Percentiles rank a stretch among this genome's conserved stretches.
phyloP scores from a whole-genome alignment of 2,113 vertebrate genomes.

The Turnix velox region DNA sequence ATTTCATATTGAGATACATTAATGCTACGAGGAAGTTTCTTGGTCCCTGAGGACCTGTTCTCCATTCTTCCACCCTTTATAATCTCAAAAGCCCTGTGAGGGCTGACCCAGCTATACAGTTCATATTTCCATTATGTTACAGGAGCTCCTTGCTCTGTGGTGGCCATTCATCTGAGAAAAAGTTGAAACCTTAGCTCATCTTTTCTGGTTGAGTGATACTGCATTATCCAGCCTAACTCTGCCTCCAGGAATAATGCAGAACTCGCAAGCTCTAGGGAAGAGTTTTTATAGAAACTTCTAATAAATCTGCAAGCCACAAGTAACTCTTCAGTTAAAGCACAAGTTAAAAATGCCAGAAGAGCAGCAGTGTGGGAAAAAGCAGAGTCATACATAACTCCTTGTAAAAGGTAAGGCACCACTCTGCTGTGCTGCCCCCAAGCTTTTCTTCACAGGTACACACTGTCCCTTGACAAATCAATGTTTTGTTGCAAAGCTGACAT shows the following conservation, averaged over 20 bases:
- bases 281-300: neutral
- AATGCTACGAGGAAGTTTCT: neutral
- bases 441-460: neutral
- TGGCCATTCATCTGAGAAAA: neutral
- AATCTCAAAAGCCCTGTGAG: neutral
- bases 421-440: neutral
- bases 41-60: neutral
- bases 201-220: neutral
- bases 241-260: neutral
- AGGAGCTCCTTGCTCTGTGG: neutral
- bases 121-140: neutral
- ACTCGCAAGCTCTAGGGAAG: neutral
- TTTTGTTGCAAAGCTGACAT: slow-evolving; percentile 2
- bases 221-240: neutral
- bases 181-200: neutral
- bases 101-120: too few relatives aligned
- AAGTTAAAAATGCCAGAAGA: neutral
- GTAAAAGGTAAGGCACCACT: neutral
- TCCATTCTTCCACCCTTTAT: neutral
- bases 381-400: neutral
- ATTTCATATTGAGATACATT: neutral
- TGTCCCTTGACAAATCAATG: neutral
- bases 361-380: neutral
- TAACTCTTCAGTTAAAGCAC: neutral
- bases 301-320: neutral